Evolutionary conservation across 2,888 invertebrate species (phyloP), one percentile per base, ranked within the genome.

Genomic region (Furcula furcula): DNA sequence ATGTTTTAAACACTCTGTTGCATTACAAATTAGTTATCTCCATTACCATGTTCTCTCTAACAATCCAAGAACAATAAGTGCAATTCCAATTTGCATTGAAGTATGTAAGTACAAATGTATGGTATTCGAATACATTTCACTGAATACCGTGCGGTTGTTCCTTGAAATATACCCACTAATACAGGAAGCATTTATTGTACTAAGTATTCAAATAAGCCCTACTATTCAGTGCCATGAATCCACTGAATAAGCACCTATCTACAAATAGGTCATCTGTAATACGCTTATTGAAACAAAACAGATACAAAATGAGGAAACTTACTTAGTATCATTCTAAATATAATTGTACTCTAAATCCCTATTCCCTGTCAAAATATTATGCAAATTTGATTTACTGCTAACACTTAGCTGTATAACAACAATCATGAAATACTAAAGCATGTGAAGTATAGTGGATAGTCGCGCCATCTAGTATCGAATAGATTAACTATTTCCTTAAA

Each of bases 391-490:
- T 42, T 48, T 51, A 48, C 46, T 50, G 44, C 48, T 50, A 22
- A 36, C 40, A 36, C 36, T 44, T 52, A 46, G 36, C 30, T n/a
- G 23, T 42, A 49, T 43, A 47, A 36, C 46, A 40, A 25, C 21
- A 18, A 32, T 29, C 25, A 30, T 30, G 4, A n/a, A 9, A 20
- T 9, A n/a, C 9, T 4, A 9, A 4, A 20, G n/a, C n/a, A 7
- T 19, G 5, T 19, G 9, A 21, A 10, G 9, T 2, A 5, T 10
- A 5, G 19, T 9, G 34, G 16, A 16, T 31, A 21, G 34, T 56
- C 50, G 35, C 75, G 76, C 72, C 76, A 76, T 72, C 79, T 78
- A 45, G 61, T 56, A 48, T 35, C 40, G 54, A 55, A 45, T 71
- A 65, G 53, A 15, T 2, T 33, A 54, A 61, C 46, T 46, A 22